Percentiles rank a stretch among this genome's conserved stretches.
Conservation (phyloP, 2,888 invertebrate species). For the Eristalis arbustorum region DNA sequence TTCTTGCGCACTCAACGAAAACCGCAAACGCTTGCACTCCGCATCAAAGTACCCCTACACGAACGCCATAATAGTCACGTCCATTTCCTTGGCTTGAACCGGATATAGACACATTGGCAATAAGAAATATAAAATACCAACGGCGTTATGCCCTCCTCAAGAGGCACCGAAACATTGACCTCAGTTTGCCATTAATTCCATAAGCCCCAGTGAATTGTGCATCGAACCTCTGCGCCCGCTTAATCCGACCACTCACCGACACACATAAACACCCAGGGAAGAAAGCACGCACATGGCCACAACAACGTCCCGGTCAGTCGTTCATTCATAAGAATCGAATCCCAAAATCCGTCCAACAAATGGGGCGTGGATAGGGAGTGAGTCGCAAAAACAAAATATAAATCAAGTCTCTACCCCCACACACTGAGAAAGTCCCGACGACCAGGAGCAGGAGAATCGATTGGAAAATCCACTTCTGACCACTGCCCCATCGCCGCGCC, state of each 20-base stretch:
- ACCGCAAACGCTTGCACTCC: background rate
- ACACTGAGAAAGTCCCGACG: conserved; percentile 20
- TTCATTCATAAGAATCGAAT: conserved; percentile 51
- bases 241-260: background rate
- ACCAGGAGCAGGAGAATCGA: conserved; percentile 59
- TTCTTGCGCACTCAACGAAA: background rate
- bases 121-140: conserved; percentile 31
- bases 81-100: conserved; percentile 19
- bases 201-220: conserved; percentile 51
- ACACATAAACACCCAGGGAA: conserved; percentile 15
- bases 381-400: conserved; percentile 44
- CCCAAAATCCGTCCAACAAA: conserved; percentile 28
- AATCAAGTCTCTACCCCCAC: conserved; percentile 55
- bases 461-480: conserved; percentile 51
- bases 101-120: background rate
- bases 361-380: conserved; percentile 2
- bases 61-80: background rate
- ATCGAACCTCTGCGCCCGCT: background rate
- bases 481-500: background rate
- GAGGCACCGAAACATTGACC: conserved; percentile 58
- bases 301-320: conserved; percentile 19
- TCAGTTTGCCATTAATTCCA: conserved; percentile 56
- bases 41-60: background rate
- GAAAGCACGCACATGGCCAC: conserved; percentile 48
- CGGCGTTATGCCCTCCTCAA: conserved; percentile 22